A percentile compares a stretch with the other conserved stretches of the same genome.
These are phyloP conservation scores for Staurois parvus DNA, from an alignment of 2,797 vertebrate genomes.

Conservation along the genomic window DNA sequence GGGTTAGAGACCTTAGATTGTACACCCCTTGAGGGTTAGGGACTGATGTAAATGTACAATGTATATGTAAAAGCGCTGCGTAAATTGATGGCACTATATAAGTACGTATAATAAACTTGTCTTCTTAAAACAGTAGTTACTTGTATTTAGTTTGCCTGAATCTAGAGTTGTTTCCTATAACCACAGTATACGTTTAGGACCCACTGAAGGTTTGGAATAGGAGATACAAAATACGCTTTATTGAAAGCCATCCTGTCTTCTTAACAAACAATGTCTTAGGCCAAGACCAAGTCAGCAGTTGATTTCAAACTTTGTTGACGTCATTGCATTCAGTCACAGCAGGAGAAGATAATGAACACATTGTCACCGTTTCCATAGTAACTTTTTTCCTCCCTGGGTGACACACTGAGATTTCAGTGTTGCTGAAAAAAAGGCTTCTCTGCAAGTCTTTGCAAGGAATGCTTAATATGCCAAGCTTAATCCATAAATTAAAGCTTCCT, in stretches of 20 bases:
- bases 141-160: not conserved
- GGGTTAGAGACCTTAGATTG: too few species aligned
- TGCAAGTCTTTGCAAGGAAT: conserved; percentile 44
- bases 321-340: conserved; percentile 53
- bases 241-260: conserved; percentile 1
- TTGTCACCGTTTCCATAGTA: conserved; percentile 55
- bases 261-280: conserved; percentile 21
- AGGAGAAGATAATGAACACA: conserved; percentile 55
- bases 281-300: conserved; percentile 50
- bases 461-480: conserved; percentile 29
- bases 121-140: not conserved
- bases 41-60: too few species aligned
- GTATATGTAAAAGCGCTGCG: too few species aligned
- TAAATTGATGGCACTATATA: too few species aligned
- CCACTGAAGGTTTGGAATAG: not conserved
- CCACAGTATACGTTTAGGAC: not conserved
- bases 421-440: conserved; percentile 39
- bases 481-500: conserved; percentile 39
- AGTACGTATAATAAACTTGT: too few species aligned
- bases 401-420: conserved; percentile 53
- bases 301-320: conserved; percentile 52
- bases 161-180: not conserved
- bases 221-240: conserved; percentile 19
- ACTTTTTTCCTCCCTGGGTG: conserved; percentile 55
- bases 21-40: too few species aligned